These are phyloP conservation scores for Morphnarchus princeps DNA, from an alignment of 2,113 vertebrate genomes.

Conservation along the genomic window DNA sequence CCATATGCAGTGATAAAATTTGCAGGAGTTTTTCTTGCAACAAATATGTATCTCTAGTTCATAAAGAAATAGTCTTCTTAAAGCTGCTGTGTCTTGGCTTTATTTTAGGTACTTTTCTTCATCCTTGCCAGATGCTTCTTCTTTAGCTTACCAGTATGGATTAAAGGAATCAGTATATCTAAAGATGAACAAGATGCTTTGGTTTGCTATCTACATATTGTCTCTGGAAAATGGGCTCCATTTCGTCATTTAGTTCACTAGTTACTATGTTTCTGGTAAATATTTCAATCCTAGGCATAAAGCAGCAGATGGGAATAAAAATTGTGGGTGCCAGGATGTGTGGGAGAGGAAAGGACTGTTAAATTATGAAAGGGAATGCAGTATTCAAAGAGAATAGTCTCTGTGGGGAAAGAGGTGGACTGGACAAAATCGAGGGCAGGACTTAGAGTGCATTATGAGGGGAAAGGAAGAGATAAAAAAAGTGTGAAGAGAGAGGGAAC, in stretches of 20 bases:
- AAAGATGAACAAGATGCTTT: neutral
- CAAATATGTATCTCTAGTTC: neutral
- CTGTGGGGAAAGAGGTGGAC: neutral
- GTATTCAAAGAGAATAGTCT: neutral
- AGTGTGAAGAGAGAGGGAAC: neutral
- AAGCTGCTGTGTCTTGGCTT: neutral
- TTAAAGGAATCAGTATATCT: neutral
- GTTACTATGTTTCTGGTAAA: slow-evolving; percentile 66
- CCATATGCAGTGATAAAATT: neutral
- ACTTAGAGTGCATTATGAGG: neutral
- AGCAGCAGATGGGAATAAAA: slow-evolving; percentile 66
- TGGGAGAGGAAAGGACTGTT: slow-evolving; percentile 61
- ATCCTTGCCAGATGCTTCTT: neutral
- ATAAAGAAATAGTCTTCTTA: neutral
- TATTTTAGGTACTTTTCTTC: neutral
- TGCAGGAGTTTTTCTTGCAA: neutral
- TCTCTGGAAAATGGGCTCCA: slow-evolving; percentile 46
- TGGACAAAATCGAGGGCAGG: neutral
- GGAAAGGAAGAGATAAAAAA: neutral
- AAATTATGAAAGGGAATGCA: slow-evolving; percentile 24
- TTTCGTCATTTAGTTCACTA: slow-evolving; percentile 65
- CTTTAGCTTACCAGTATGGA: neutral
- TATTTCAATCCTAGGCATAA: slow-evolving; percentile 64
- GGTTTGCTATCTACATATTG: slow-evolving; percentile 10
- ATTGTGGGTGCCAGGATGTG: slow-evolving; percentile 60